Percentiles rank a stretch among this genome's conserved stretches.
Evolutionary conservation across 2,797 vertebrate species (phyloP).

Genomic region (Bucorvus abyssinicus): DNA sequence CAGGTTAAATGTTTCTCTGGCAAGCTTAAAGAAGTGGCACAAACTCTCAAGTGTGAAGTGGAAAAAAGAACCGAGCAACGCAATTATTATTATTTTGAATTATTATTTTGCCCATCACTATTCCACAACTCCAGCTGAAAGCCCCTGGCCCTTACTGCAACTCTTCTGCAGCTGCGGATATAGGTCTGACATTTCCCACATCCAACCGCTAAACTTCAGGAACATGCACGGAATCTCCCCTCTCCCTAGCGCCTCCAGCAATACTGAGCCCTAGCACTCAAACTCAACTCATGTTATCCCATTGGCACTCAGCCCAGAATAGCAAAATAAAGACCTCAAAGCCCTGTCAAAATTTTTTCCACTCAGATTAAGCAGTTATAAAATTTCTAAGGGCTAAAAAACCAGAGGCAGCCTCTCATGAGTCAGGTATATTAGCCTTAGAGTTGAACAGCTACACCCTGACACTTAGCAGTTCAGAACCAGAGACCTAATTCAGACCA

Average conservation of each 20-base stretch:
- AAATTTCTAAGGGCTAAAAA: not conserved
- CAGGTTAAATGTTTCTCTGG: fast-evolving
- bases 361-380: not conserved
- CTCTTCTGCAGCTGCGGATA: not conserved
- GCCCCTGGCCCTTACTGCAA: not conserved
- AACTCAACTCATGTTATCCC: not conserved
- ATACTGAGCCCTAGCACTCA: not conserved
- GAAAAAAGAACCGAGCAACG: not conserved
- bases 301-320: not conserved
- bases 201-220: not conserved
- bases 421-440: not conserved
- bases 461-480: not conserved
- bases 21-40: not conserved
- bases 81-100: not conserved
- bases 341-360: conserved; percentile 36
- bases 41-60: not conserved
- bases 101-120: not conserved
- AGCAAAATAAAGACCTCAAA: not conserved
- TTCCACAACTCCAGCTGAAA: not conserved
- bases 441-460: not conserved
- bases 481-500: not conserved
- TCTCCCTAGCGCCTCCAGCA: not conserved
- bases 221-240: not conserved
- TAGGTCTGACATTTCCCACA: fast-evolving
- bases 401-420: not conserved